Conservation (phyloP, 1,140 invertebrate species). For the Diuraphis noxia region DNA sequence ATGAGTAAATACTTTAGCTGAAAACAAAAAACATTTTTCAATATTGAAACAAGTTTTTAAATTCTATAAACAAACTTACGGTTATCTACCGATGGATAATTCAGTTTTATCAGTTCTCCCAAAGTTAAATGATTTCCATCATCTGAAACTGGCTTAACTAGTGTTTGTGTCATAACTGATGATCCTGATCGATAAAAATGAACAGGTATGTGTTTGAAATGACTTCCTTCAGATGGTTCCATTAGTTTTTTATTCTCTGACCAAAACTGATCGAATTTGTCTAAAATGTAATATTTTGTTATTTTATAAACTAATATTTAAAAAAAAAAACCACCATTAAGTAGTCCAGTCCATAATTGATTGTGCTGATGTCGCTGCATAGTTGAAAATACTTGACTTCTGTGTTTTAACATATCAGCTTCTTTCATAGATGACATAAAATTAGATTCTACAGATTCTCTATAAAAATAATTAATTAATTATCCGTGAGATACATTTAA, state of each 20-base stretch:
- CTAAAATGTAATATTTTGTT: slow-evolving; percentile 62
- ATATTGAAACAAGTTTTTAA: neutral
- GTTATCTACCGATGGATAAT: slow-evolving; percentile 64
- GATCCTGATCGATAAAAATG: slow-evolving; percentile 82
- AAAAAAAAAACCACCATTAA: slow-evolving; percentile 73
- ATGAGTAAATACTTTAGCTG: slow-evolving; percentile 82
- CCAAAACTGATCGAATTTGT: slow-evolving; percentile 99
- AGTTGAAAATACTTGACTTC: slow-evolving; percentile 83
- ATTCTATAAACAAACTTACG: slow-evolving; percentile 47
- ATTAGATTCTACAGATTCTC: slow-evolving; percentile 88
- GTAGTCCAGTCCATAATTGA: slow-evolving; percentile 90
- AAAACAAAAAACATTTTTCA: slow-evolving; percentile 59
- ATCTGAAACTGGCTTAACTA: slow-evolving; percentile 75
- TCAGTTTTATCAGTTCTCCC: slow-evolving; percentile 72
- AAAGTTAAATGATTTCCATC: slow-evolving; percentile 76
- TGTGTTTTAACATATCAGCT: slow-evolving; percentile 95
- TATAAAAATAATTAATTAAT: slow-evolving; percentile 60
- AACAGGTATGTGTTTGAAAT: slow-evolving; percentile 93
- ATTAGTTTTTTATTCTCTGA: slow-evolving; percentile 92
- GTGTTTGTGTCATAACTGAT: slow-evolving; percentile 68
- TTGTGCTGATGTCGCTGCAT: slow-evolving; percentile 99
- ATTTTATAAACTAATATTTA: neutral
- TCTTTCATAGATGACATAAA: slow-evolving; percentile 97
- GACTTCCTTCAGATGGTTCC: slow-evolving; percentile 77
- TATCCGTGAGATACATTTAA: neutral